Evolutionary conservation across 2,113 vertebrate genomes (phyloP).

Genomic region (Okapia johnstoni): DNA sequence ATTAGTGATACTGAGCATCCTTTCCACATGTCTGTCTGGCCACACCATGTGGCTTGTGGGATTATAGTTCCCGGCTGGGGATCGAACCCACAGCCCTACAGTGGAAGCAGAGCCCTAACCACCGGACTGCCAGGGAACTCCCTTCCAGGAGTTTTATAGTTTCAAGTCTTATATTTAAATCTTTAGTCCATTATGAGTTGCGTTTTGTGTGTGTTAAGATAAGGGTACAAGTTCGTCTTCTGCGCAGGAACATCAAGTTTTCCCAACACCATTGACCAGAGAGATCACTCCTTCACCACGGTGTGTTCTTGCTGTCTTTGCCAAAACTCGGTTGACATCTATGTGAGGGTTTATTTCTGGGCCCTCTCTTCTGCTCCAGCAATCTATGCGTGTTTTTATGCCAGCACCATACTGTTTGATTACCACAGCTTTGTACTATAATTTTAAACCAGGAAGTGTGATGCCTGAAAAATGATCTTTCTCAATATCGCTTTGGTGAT

Average conservation of each 20-base stretch:
- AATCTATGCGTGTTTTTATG: rapidly evolving
- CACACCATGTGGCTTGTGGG: neutral
- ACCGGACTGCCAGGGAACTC: neutral
- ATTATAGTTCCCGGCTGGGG: neutral
- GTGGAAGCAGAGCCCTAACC: neutral
- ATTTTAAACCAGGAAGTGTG: neutral
- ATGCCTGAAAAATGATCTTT: neutral
- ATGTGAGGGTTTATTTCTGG: neutral
- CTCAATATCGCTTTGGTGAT: neutral
- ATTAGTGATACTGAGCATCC: neutral
- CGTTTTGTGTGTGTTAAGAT: neutral
- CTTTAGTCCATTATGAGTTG: neutral
- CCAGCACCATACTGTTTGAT: neutral
- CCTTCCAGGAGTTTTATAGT: neutral
- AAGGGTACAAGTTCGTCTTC: neutral
- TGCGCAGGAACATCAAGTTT: neutral
- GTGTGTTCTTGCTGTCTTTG: neutral
- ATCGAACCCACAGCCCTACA: neutral
- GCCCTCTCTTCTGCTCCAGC: neutral
- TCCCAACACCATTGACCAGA: neutral
- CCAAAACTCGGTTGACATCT: neutral
- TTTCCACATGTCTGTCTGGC: neutral
- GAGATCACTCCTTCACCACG: neutral
- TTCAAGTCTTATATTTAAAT: neutral
- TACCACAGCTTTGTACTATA: neutral